These are phyloP conservation scores for Esox niger DNA, from an alignment of 2,113 vertebrate species.

Conservation along the genomic window DNA sequence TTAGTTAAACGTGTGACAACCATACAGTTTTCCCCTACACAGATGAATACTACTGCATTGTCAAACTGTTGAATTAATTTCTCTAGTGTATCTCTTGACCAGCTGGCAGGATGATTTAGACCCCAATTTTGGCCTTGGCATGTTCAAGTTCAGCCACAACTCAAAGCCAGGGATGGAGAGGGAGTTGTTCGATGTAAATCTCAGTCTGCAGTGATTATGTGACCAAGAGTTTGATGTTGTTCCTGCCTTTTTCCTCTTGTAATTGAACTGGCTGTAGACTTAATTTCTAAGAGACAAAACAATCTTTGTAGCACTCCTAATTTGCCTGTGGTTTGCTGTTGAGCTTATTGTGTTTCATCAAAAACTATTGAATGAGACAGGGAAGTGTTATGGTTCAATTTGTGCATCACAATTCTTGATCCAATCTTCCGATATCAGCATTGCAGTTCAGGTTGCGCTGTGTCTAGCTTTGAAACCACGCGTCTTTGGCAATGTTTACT, in stretches of 20 bases:
- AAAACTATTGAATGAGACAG: background rate
- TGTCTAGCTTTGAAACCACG: slow-evolving; percentile 1
- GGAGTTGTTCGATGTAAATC: background rate
- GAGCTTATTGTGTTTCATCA: background rate
- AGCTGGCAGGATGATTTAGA: background rate
- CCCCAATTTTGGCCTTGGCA: background rate
- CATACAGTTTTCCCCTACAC: too few species aligned
- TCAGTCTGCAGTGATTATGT: background rate
- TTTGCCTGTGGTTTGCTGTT: background rate
- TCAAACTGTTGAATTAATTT: background rate
- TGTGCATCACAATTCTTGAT: slow-evolving; percentile 18
- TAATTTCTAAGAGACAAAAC: background rate
- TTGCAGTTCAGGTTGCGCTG: slow-evolving; percentile 12
- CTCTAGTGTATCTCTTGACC: background rate
- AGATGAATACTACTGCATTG: too few species aligned
- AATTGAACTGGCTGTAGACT: background rate
- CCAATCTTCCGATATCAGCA: slow-evolving; percentile 25
- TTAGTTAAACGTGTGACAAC: too few species aligned
- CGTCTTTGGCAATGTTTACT: slow-evolving; percentile 1
- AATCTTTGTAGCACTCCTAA: slow-evolving; percentile 7
- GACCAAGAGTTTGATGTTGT: background rate
- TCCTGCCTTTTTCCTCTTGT: slow-evolving; percentile 15
- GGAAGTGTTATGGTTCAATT: slow-evolving; percentile 16
- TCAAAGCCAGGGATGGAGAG: background rate
- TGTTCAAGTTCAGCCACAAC: background rate